phyloP scores from a whole-genome alignment of 2,113 vertebrate species.

The Oncorhynchus masou region DNA sequence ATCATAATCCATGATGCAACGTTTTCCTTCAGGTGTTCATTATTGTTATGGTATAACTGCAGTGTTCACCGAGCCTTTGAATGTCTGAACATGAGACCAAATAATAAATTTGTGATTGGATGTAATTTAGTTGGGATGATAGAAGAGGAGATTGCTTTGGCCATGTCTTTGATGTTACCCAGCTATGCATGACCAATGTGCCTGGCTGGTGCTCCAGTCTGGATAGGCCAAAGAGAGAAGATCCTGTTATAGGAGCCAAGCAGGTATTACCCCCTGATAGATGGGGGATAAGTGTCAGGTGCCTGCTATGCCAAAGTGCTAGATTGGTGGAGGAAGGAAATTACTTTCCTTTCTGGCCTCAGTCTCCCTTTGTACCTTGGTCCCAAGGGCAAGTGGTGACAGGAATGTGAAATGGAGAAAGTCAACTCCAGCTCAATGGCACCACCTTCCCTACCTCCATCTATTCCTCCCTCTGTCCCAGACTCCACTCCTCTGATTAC shows the following conservation, averaged over 20 bases:
- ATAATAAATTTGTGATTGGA: slow-evolving; percentile 3
- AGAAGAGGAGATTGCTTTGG: slow-evolving; percentile 10
- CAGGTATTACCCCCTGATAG: slow-evolving; percentile 56
- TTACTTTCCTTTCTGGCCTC: slow-evolving; percentile 62
- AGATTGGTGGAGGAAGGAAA: slow-evolving; percentile 55
- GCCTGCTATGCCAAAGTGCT: slow-evolving; percentile 54
- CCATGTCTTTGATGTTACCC: slow-evolving; percentile 51
- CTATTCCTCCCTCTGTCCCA: slow-evolving; percentile 40
- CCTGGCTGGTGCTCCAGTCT: slow-evolving; percentile 26
- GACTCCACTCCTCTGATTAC: slow-evolving; percentile 57
- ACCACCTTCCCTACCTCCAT: slow-evolving; percentile 30
- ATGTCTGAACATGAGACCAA: neutral
- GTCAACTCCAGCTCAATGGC: slow-evolving; percentile 30
- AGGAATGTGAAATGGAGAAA: slow-evolving; percentile 50
- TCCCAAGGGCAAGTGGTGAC: slow-evolving; percentile 45
- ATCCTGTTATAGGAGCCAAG: slow-evolving; percentile 49
- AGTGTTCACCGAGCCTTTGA: neutral
- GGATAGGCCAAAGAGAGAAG: slow-evolving; percentile 27
- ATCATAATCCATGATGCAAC: slow-evolving; percentile 5
- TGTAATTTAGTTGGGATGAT: slow-evolving; percentile 8
- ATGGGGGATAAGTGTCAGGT: slow-evolving; percentile 63
- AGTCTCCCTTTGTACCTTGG: slow-evolving; percentile 54
- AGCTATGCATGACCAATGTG: slow-evolving; percentile 34
- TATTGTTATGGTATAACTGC: neutral
- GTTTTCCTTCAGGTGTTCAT: neutral